Evolutionary conservation across 2,888 invertebrate species (phyloP).

Genomic region (Dicyrtomina minuta): DNA sequence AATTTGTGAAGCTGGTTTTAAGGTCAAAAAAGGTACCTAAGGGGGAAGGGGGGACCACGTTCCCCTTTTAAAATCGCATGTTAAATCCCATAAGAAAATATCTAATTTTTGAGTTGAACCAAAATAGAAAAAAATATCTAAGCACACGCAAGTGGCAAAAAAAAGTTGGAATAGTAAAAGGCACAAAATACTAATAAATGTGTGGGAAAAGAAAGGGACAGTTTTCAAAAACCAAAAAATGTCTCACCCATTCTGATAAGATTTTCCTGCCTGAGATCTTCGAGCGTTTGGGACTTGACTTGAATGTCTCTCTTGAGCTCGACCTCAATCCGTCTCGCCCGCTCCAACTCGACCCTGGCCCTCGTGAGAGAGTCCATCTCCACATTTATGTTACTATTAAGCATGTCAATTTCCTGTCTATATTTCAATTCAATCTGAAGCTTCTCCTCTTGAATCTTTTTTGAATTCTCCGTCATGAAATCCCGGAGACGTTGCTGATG

Average conservation of each 20-base stretch:
- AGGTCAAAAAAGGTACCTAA: too few relatives aligned
- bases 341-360: slow-evolving; percentile 72
- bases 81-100: too few relatives aligned
- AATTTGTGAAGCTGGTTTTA: too few relatives aligned
- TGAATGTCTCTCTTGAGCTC: slow-evolving; percentile 75
- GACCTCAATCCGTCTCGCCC: slow-evolving; percentile 73
- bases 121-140: too few relatives aligned
- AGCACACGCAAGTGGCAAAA: too few relatives aligned
- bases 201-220: too few relatives aligned
- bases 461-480: slow-evolving; percentile 70
- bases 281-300: slow-evolving; percentile 72
- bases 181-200: too few relatives aligned
- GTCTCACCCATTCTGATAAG: slow-evolving; percentile 68
- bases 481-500: slow-evolving; percentile 75
- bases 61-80: too few relatives aligned
- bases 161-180: too few relatives aligned
- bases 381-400: slow-evolving; percentile 73
- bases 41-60: too few relatives aligned
- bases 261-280: slow-evolving; percentile 76
- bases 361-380: slow-evolving; percentile 80
- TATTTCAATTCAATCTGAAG: slow-evolving; percentile 64
- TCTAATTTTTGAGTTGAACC: too few relatives aligned
- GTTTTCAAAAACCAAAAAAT: too few relatives aligned
- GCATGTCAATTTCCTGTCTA: slow-evolving; percentile 73
- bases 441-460: slow-evolving; percentile 63